Evolutionary conservation across 1,140 invertebrate genomes (phyloP).

Genomic region (Vanessa tameamea): DNA sequence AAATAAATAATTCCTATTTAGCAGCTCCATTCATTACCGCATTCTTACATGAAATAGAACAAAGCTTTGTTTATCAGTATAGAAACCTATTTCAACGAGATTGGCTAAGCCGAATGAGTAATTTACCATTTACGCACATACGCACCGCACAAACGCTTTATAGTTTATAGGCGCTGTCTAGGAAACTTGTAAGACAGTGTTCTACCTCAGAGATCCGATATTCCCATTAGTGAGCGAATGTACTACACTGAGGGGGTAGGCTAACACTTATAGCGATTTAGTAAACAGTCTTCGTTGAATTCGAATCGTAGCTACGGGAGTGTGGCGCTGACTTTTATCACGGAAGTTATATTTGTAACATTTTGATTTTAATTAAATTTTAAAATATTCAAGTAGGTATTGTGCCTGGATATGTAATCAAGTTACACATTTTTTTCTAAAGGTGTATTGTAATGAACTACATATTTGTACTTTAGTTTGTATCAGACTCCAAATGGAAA

Average conservation of each 20-base stretch:
- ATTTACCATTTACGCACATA: conserved; percentile 51
- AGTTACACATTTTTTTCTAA: too few relatives aligned
- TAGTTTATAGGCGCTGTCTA: conserved; percentile 43
- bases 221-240: conserved; percentile 55
- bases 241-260: conserved; percentile 46
- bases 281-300: conserved; percentile 36
- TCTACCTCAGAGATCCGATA: conserved; percentile 49
- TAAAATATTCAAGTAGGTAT: background rate
- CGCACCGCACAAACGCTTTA: conserved; percentile 24
- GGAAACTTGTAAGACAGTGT: conserved; percentile 45
- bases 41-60: conserved; percentile 15
- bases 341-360: background rate
- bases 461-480: too few relatives aligned
- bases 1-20: background rate
- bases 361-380: too few relatives aligned
- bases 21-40: background rate
- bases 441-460: too few relatives aligned
- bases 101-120: conserved; percentile 41
- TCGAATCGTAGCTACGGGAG: conserved; percentile 23
- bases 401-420: background rate
- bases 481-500: too few relatives aligned
- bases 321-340: background rate
- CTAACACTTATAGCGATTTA: conserved; percentile 44
- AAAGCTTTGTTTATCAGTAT: conserved; percentile 7
- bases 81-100: conserved; percentile 21